These are phyloP conservation scores for Parelbella ahira DNA, from an alignment of 2,888 invertebrate genomes.

Conservation along the genomic window DNA sequence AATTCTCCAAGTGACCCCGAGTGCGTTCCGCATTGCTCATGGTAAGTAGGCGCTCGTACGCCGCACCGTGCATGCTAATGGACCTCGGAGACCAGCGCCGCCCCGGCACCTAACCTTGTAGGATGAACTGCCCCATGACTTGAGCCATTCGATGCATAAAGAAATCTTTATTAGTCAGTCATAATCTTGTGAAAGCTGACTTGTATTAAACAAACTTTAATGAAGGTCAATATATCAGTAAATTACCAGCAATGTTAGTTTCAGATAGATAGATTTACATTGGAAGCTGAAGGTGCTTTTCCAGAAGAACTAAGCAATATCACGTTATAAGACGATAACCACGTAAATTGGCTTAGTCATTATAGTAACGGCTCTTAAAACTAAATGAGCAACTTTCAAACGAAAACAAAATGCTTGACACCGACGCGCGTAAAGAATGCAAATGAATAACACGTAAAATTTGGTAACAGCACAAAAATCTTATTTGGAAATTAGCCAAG, in stretches of 20 bases:
- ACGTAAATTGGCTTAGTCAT: no score
- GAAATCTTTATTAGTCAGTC: constrained; percentile 60
- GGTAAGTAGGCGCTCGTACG: constrained; percentile 65
- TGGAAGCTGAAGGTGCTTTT: no score
- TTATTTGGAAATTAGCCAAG: constrained; percentile 29
- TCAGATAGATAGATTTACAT: no score
- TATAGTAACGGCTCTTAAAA: no score
- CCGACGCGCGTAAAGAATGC: constrained; percentile 8
- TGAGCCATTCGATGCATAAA: constrained; percentile 60
- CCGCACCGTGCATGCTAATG: constrained; percentile 66
- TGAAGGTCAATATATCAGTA: no score
- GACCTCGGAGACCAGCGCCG: constrained; percentile 40
- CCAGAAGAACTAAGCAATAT: no score
- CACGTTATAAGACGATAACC: no score
- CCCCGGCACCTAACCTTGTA: constrained; percentile 48
- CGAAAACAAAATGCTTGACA: no score
- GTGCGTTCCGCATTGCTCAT: constrained; percentile 76
- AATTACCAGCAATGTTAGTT: no score
- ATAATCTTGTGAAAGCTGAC: constrained; percentile 68
- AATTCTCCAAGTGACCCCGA: constrained; percentile 72
- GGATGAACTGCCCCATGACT: constrained; percentile 58
- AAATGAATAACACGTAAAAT: constrained; percentile 22
- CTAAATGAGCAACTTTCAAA: no score
- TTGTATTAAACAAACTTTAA: constrained; percentile 28
- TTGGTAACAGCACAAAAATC: constrained; percentile 30